Base-by-base conservation (phyloP, 1,140 invertebrate species). In the Leptinotarsa lineolata region DNA sequence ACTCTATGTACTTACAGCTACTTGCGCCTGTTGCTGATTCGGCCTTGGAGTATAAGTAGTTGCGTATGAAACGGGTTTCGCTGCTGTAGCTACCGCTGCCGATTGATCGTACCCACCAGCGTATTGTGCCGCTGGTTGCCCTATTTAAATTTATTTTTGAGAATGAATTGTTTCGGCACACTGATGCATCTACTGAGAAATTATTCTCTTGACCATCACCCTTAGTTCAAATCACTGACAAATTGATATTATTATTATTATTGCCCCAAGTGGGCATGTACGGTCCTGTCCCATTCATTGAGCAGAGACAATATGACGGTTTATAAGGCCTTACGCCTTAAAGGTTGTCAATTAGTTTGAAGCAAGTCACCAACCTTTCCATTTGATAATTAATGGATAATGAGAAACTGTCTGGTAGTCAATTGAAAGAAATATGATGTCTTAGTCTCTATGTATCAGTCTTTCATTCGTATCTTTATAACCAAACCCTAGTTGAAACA, bases 121-220 rank as follows among this genome's bases (percentile, higher is more conserved):
- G 77, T 92, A 92, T 54, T 90, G 90, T 11, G 91, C 87, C 12
- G 89, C 91, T 15, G 91, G 89, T 78, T 92, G 91, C 78, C 80
- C 82, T 74, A 39, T 39, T 66, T 44, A 66, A 66, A 24, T 39
- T 39, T 24, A 22, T 30, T 66, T 24, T 39, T 39, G 16, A 39
- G 64, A 39, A 66, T 39, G 39, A 66, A 30, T 66, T 44, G 39
- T 39, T 66, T 66, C 18, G n/a, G n/a, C 64, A 66, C 22, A 18
- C 30, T 22, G 3, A 13, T 44, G 15, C 20, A 22, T 12, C 15
- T 22, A 64, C 61, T 22, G 21, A 21, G 5, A 64, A 22, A 64
- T 60, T 15, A 18, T n/a, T 0, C 3, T 4, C n/a, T 16, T 18
- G n/a, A 60, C 8, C 21, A 18, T 12, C 21, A 18, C 21, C n/a